phyloP scores from a whole-genome alignment of 2,113 vertebrate genomes.

The Prolemur simus region DNA sequence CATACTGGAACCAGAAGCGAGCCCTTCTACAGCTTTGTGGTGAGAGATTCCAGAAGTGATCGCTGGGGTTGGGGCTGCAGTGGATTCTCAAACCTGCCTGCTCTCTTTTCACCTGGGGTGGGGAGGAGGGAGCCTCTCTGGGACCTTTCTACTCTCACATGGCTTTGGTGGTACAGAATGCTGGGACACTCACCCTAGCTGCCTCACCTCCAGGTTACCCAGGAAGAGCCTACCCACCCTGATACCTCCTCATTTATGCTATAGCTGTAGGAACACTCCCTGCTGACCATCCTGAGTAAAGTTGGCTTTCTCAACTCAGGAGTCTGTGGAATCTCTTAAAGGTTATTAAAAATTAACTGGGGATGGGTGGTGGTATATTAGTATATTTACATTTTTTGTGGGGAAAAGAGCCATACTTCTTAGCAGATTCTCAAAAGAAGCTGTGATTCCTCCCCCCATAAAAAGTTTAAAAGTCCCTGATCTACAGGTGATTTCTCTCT shows the following conservation, averaged over 20 bases:
- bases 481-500: not conserved
- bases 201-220: not conserved
- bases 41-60: not conserved
- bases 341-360: not conserved
- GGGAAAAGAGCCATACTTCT: not conserved
- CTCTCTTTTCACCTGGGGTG: not conserved
- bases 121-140: not conserved
- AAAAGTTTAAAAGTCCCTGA: not conserved
- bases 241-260: not conserved
- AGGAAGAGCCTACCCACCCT: not conserved
- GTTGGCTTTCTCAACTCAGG: not conserved
- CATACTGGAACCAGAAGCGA: not conserved
- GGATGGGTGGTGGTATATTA: not conserved
- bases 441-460: not conserved
- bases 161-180: not conserved
- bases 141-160: not conserved
- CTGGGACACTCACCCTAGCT: not conserved
- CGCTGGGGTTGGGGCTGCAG: not conserved
- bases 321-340: not conserved
- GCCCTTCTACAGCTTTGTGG: not conserved
- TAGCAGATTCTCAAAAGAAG: not conserved
- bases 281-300: not conserved
- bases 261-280: not conserved
- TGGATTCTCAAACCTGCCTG: not conserved
- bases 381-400: not conserved